Percentiles rank a stretch among this genome's conserved stretches.
phyloP scores from a whole-genome alignment of 1,140 invertebrate genomes.

The Aphidius gifuensis region DNA sequence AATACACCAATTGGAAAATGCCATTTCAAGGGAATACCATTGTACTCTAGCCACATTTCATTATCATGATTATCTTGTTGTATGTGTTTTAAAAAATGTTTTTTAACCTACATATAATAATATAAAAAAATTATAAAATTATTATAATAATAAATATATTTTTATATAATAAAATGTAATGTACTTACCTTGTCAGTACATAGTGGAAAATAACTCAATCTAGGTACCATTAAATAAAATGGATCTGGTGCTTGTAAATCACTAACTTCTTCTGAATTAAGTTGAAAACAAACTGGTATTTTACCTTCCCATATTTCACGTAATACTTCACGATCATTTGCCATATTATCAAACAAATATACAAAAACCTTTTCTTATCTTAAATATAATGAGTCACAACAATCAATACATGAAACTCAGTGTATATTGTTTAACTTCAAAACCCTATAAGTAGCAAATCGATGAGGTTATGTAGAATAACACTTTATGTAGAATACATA shows the following conservation, averaged over 20 bases:
- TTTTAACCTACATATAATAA: constrained; percentile 67
- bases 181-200: constrained; percentile 86
- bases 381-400: too few species aligned
- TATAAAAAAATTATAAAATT: neutral
- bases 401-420: too few species aligned
- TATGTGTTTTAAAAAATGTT: constrained; percentile 84
- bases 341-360: constrained; percentile 59
- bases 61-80: constrained; percentile 76
- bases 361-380: too few species aligned
- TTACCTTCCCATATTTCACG: constrained; percentile 94
- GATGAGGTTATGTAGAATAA: too few species aligned
- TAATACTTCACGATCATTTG: constrained; percentile 87
- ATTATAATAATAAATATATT: neutral
- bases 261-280: constrained; percentile 83
- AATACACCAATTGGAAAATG: constrained; percentile 95
- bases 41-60: constrained; percentile 95
- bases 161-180: constrained; percentile 19
- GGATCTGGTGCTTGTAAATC: constrained; percentile 86
- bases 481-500: too few species aligned
- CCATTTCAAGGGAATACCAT: constrained; percentile 90
- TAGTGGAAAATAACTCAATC: constrained; percentile 93
- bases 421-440: too few species aligned
- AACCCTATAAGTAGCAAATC: too few species aligned
- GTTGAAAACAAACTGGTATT: constrained; percentile 85
- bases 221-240: constrained; percentile 91